phyloP scores from a whole-genome alignment of 2,797 vertebrate genomes.

The Anas georgica region DNA sequence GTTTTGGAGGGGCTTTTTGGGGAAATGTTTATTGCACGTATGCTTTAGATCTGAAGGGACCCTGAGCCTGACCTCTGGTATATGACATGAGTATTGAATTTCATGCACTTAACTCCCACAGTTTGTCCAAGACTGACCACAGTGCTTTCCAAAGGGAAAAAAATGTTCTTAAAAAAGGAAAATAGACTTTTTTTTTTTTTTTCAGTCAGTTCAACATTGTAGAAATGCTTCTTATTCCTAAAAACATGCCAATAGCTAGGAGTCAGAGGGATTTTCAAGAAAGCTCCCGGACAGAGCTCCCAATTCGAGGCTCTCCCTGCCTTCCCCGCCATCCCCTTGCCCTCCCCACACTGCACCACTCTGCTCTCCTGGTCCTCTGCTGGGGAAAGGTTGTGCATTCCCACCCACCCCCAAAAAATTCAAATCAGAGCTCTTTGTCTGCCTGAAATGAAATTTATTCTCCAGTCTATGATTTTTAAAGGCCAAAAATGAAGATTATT shows the following conservation, averaged over 20 bases:
- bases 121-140: neutral
- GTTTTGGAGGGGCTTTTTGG: neutral
- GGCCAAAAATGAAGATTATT: neutral
- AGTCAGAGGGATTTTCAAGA: neutral
- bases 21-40: neutral
- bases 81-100: neutral
- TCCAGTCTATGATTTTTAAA: neutral
- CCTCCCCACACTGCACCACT: rapidly evolving
- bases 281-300: neutral
- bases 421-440: neutral
- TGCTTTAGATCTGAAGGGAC: neutral
- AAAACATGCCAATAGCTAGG: neutral
- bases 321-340: neutral
- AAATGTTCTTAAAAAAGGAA: neutral
- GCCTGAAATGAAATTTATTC: neutral
- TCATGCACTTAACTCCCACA: neutral
- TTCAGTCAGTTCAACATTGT: neutral
- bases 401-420: neutral
- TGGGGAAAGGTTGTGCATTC: neutral
- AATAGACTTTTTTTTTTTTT: neutral
- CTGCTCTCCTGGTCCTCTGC: neutral
- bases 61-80: constrained; percentile 3
- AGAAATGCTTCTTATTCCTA: neutral
- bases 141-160: neutral
- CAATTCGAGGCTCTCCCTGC: neutral